Evolutionary conservation across 92 coral and sea anemone genomes (phyloP), one percentile per base, ranked within the genome.

Genomic region (Ricordea florida): DNA sequence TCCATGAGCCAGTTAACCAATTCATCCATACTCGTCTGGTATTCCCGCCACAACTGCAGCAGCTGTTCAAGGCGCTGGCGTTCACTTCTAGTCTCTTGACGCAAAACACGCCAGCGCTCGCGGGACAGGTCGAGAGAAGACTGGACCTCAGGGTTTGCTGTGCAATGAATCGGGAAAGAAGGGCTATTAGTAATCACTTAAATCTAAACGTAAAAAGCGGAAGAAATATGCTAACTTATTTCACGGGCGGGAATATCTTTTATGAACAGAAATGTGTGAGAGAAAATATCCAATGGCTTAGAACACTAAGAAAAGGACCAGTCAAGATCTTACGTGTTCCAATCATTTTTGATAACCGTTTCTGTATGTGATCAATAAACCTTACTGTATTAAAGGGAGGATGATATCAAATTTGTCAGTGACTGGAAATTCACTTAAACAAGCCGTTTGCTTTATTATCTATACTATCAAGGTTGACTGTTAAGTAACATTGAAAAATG

Each of bases 21-120:
- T 48, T 94, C 98, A 75, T 91, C 93, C 89, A 88, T 67, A 4
- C 87, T 97, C 28, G 89, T 90, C 53, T 94, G 97, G 63, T 89
- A 88, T 52, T 89, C 93, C 44, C 92, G 87, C 98, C 98, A 91
- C 16, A 85, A 53, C 59, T 70, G 82, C 23, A 88, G 82, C 6
- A 88, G 49, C 43, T 62, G 87, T 55, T 92, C 94, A 30, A 94
- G 85, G 6, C 98, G 87, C 64, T 78, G 88, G 5, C 98, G 94
- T 87, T 94, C 98, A 17, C 61, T 74, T 29, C 90, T 68, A 23
- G 85, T 88, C 64, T 92, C 94, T 49, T 74, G 88, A 45, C 97
- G 91, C 16, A 92, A 62, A 57, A 72, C 57, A 48, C 88, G 88
- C 98, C 98, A 94, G 49, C 81, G 89, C 47, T 94, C 97, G 10